Evolutionary conservation across 2,888 invertebrate species (phyloP).

Genomic region (Eupithecia subfuscata): DNA sequence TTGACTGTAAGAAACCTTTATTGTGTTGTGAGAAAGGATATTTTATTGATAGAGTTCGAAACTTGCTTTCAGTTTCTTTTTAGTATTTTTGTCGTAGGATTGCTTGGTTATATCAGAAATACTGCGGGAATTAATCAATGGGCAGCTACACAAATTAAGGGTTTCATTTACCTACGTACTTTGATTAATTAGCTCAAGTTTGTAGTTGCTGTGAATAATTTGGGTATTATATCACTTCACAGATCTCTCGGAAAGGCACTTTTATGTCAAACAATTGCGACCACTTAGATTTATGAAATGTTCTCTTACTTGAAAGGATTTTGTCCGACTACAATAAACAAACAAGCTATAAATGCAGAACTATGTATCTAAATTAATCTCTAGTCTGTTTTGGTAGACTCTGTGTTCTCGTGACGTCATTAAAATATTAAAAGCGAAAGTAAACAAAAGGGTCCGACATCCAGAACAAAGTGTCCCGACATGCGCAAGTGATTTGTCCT

Average conservation of each 20-base stretch:
- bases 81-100: neutral
- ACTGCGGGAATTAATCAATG: neutral
- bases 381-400: slow-evolving; percentile 34
- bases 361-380: slow-evolving; percentile 30
- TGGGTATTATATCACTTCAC: neutral
- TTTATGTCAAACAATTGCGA: neutral
- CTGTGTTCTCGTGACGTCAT: slow-evolving; percentile 47
- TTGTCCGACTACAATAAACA: neutral
- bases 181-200: neutral
- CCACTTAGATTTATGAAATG: neutral
- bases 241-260: neutral
- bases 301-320: slow-evolving; percentile 1
- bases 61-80: neutral
- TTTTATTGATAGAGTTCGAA: slow-evolving; percentile 22
- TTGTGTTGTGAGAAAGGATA: slow-evolving; percentile 35
- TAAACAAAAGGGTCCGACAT: slow-evolving; percentile 57
- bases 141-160: neutral
- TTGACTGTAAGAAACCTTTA: slow-evolving; percentile 6
- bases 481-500: slow-evolving; percentile 72
- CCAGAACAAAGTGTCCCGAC: slow-evolving; percentile 68
- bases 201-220: neutral
- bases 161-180: neutral
- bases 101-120: neutral
- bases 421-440: slow-evolving; percentile 69
- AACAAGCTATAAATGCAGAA: neutral